Evolutionary conservation across 2,888 invertebrate genomes (phyloP), one percentile per base, ranked within the genome.

Genomic region (Heliothis peltigera): DNA sequence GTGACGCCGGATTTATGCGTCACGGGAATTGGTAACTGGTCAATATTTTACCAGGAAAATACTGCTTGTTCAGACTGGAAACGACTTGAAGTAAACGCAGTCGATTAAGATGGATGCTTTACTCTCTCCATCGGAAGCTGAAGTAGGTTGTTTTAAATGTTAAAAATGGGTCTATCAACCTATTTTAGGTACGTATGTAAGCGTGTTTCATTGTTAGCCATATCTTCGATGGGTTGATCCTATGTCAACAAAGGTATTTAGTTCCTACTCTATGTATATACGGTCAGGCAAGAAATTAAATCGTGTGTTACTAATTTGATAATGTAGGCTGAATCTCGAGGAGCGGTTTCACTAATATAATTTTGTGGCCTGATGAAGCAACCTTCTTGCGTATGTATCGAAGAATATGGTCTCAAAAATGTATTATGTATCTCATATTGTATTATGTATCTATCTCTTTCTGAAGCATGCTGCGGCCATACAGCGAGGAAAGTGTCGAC

Each of bases 41-140:
- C 67, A 65, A 82, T 81, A 80, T 83, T 77, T 74, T 56, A 46
- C 22, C 18, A 62, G 51, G 47, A 77, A 82, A 70, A 77, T 70
- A 74, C 62, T 65, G 72, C 56, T 77, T 71, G 68, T 57, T 60
- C 42, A 48, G 62, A 62, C 51, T 59, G 49, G 51, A 64, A 64
- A 69, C 57, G 47, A 55, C 49, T 73, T 22, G 25, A 57, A 59
- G 52, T 53, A 52, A 62, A 54, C 64, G 58, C 25, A 60, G 17
- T 60, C 46, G 48, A 51, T 55, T 43, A 54, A n/a, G 7, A 4
- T 21, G 32, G n/a, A 46, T 66, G 53, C 18, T 55, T 28, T 56
- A 39, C 4, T 53, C 10, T 28, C 28, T 15, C 32, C 10, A n/a
- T 18, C 28, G 18, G 3, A 19, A 28, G 10, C 28, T 28, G 8